phyloP scores from a whole-genome alignment of 2,113 vertebrate genomes.

The Apus apus region DNA sequence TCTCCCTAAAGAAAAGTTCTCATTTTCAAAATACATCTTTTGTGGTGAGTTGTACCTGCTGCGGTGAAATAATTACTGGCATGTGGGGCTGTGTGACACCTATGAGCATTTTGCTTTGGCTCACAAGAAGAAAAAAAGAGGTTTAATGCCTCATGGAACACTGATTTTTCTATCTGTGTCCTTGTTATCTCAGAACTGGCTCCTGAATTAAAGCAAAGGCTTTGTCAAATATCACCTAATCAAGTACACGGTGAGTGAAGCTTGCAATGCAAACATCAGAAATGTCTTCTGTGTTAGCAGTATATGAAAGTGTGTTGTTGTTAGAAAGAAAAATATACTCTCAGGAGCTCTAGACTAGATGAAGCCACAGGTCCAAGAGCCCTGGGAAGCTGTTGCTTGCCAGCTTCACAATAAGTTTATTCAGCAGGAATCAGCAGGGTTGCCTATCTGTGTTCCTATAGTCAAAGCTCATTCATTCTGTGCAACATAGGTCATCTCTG shows the following conservation, averaged over 20 bases:
- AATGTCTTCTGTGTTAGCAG: background rate
- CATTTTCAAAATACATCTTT: constrained; percentile 1
- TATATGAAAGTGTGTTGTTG: background rate
- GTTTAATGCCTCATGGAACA: background rate
- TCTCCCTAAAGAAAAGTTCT: background rate
- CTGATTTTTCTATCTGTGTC: background rate
- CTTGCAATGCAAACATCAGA: background rate
- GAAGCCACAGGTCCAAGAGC: constrained; percentile 40
- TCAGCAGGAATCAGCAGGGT: constrained; percentile 57
- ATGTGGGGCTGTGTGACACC: background rate
- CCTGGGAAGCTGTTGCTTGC: constrained; percentile 50
- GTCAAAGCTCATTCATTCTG: constrained; percentile 59
- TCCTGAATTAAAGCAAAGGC: constrained; percentile 19
- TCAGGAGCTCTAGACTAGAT: background rate
- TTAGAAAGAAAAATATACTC: background rate
- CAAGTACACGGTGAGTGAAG: background rate
- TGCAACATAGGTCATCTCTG: constrained; percentile 49
- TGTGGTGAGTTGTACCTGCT: background rate
- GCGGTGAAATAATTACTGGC: constrained; percentile 36
- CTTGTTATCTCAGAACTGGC: background rate
- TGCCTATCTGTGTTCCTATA: constrained; percentile 46
- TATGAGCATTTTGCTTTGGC: background rate
- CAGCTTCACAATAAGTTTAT: constrained; percentile 55
- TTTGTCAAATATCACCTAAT: constrained; percentile 18
- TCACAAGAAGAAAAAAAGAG: constrained; percentile 10